A percentile compares a stretch with the other conserved stretches of the same genome.
Conservation (phyloP, 1,140 invertebrate species). For the Aradophagus sp. region DNA sequence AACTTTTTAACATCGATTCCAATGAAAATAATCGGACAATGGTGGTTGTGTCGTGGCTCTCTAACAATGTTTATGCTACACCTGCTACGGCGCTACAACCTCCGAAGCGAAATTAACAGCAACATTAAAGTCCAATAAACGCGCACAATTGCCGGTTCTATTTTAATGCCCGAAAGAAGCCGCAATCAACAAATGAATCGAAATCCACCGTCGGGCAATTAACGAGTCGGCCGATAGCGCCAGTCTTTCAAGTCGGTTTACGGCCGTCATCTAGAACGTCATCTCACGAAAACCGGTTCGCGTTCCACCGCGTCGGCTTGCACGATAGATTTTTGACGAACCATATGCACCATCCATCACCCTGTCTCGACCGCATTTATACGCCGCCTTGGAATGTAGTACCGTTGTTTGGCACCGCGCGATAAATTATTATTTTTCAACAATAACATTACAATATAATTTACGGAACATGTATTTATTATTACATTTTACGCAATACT, state of each 20-base stretch:
- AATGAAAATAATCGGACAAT: too few relatives aligned
- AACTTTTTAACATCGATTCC: too few relatives aligned
- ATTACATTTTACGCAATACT: conserved; percentile 5
- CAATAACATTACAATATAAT: conserved; percentile 23
- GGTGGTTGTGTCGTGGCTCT: too few relatives aligned
- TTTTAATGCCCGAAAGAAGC: conserved; percentile 21
- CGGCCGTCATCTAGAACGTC: conserved; percentile 62
- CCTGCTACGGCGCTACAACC: not conserved
- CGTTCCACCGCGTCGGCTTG: conserved; percentile 37
- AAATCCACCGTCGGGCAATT: conserved; percentile 56
- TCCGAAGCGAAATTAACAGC: conserved; percentile 28
- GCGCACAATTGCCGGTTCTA: conserved; percentile 31
- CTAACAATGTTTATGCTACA: too few relatives aligned
- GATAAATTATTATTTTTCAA: conserved; percentile 30
- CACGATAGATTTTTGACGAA: conserved; percentile 62
- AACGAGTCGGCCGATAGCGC: conserved; percentile 59
- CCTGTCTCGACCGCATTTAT: conserved; percentile 32
- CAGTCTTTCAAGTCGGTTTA: conserved; percentile 44
- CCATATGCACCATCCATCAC: conserved; percentile 57
- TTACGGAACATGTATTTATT: conserved; percentile 13
- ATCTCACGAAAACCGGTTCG: conserved; percentile 65
- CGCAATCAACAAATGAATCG: conserved; percentile 33
- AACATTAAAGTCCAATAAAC: conserved; percentile 30
- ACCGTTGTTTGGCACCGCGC: conserved; percentile 37
- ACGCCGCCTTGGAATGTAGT: conserved; percentile 32